phyloP scores from a whole-genome alignment of 2,113 vertebrate species.

The Erpornis zantholeuca region DNA sequence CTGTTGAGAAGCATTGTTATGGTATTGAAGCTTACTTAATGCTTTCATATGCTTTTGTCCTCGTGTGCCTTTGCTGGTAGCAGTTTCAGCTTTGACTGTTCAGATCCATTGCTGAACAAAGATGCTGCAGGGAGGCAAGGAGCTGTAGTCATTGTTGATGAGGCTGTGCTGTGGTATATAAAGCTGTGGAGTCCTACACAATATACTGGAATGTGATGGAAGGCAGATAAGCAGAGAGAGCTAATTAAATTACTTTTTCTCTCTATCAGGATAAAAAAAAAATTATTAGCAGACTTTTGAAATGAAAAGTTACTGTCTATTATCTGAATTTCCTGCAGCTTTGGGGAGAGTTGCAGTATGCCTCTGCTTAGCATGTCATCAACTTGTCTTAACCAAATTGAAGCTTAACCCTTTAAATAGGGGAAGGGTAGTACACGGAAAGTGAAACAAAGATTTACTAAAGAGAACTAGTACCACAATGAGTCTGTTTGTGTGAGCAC shows the following conservation, averaged over 20 bases:
- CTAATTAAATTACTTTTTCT: constrained; percentile 17
- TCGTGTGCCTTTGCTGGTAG: neutral
- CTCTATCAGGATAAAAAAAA: neutral
- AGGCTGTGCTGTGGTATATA: neutral
- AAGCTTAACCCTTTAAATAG: neutral
- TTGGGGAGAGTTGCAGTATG: neutral
- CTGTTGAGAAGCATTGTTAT: neutral
- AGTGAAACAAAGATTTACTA: neutral
- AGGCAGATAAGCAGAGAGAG: neutral
- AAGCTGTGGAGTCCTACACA: neutral
- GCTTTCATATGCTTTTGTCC: constrained; percentile 16
- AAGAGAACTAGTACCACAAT: neutral
- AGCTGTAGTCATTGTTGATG: neutral
- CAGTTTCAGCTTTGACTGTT: neutral
- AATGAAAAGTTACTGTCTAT: neutral
- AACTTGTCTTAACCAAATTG: neutral
- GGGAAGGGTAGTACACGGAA: neutral
- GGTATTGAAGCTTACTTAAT: neutral
- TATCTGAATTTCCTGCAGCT: neutral
- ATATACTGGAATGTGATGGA: neutral
- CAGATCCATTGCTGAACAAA: neutral
- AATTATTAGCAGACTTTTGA: neutral
- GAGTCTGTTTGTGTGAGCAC: neutral
- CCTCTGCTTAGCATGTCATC: neutral
- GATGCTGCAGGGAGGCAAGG: neutral